Conservation (phyloP, 2,113 vertebrate genomes). For the Melozone crissalis region DNA sequence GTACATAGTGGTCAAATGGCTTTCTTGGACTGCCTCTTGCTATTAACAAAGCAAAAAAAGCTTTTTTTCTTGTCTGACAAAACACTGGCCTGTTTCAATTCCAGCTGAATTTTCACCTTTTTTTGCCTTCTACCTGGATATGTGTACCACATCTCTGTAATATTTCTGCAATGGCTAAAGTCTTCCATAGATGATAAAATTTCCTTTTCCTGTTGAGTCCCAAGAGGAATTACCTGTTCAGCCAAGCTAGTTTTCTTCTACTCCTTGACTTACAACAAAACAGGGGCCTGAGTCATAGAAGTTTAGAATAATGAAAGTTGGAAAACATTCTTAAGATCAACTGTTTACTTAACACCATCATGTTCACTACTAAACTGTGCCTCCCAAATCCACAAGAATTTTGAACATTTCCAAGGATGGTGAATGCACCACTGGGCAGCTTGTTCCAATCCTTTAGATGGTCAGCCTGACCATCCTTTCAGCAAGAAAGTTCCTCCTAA, state of each 20-base stretch:
- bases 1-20: rapidly evolving
- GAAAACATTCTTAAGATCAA: neutral
- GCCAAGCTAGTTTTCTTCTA: neutral
- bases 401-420: neutral
- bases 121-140: neutral
- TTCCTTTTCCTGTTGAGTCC: neutral
- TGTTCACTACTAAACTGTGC: neutral
- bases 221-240: neutral
- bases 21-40: neutral
- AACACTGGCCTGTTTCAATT: neutral
- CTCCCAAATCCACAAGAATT: neutral
- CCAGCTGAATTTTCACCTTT: neutral
- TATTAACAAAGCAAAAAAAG: neutral
- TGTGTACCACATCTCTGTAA: neutral
- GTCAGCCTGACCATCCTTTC: neutral
- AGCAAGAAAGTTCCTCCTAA: neutral
- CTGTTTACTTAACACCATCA: too few species aligned
- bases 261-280: neutral
- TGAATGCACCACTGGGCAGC: neutral
- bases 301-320: neutral
- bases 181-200: neutral
- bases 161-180: neutral
- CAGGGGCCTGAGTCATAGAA: neutral
- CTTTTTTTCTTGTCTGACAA: neutral
- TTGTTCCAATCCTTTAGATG: neutral